These are phyloP conservation scores for Liopterus haemorrhoidalis DNA, from an alignment of 2,888 invertebrate genomes.

Conservation along the genomic window DNA sequence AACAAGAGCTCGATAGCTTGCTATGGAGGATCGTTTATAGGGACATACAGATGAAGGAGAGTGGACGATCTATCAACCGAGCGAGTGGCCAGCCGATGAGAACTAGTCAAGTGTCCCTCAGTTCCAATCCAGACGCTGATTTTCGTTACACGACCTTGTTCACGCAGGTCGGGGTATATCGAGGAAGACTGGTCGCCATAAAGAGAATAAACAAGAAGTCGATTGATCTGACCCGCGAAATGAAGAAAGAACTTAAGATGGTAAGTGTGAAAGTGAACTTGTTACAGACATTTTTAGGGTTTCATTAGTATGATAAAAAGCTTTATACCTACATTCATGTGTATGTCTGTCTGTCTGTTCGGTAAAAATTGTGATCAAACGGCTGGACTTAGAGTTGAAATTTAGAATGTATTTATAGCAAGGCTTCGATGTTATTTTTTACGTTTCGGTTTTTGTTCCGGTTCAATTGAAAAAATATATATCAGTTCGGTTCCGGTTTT, in stretches of 20 bases:
- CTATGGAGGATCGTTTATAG: slow-evolving; percentile 92
- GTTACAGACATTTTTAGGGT: slow-evolving; percentile 6
- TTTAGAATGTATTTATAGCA: no score
- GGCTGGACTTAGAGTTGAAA: no score
- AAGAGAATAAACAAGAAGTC: slow-evolving; percentile 79
- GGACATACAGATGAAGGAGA: slow-evolving; percentile 74
- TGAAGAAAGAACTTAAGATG: slow-evolving; percentile 89
- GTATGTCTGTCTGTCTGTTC: neutral
- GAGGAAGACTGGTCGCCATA: slow-evolving; percentile 79
- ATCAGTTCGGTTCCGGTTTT: no score
- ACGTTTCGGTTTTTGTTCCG: no score
- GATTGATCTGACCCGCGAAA: slow-evolving; percentile 81
- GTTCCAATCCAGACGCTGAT: slow-evolving; percentile 88
- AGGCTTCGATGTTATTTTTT: no score
- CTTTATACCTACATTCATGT: no score
- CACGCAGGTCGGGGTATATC: slow-evolving; percentile 84
- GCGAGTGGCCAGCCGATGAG: slow-evolving; percentile 54
- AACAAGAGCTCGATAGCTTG: slow-evolving; percentile 86
- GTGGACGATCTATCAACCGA: slow-evolving; percentile 42
- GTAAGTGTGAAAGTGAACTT: slow-evolving; percentile 48
- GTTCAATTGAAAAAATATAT: no score
- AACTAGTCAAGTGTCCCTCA: slow-evolving; percentile 84
- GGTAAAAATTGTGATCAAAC: neutral
- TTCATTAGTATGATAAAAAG: no score
- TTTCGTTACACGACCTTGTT: slow-evolving; percentile 85